Percentiles rank a stretch among this genome's conserved stretches.
Conservation (phyloP, 2,888 invertebrate genomes). For the Girardia tigrina region DNA sequence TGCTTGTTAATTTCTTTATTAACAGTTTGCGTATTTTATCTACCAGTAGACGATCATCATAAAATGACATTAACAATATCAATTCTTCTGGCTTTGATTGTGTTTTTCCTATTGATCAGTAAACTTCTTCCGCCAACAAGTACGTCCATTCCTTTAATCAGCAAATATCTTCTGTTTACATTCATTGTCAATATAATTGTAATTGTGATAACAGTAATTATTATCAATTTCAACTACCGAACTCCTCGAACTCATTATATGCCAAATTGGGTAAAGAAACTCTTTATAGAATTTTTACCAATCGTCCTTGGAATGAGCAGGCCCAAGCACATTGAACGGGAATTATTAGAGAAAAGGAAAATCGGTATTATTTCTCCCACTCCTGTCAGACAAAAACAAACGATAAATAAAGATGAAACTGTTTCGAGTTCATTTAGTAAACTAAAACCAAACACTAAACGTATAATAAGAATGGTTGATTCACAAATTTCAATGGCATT, state of each 20-base stretch:
- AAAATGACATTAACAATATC: conserved; percentile 74
- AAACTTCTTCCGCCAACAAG: conserved; percentile 96
- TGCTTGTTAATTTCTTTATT: conserved; percentile 96
- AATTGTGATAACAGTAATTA: conserved; percentile 92
- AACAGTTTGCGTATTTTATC: conserved; percentile 89
- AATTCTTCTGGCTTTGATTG: conserved; percentile 94
- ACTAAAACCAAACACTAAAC: background rate
- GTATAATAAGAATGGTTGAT: conserved; percentile 19
- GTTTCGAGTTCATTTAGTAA: background rate
- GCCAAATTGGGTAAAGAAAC: conserved; percentile 86
- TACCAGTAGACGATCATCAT: conserved; percentile 96
- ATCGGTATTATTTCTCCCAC: background rate
- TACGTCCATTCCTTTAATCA: conserved; percentile 90
- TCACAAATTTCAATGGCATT: conserved; percentile 3
- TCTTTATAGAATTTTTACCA: conserved; percentile 85
- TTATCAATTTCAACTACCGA: conserved; percentile 97
- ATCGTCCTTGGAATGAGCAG: conserved; percentile 82
- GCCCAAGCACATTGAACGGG: conserved; percentile 56
- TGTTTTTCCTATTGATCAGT: conserved; percentile 90
- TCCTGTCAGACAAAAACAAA: background rate
- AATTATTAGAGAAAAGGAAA: background rate
- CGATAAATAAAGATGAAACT: background rate
- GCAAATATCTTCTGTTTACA: conserved; percentile 94
- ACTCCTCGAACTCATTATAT: conserved; percentile 87
- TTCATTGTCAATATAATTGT: conserved; percentile 99